Base-by-base conservation (phyloP, 2,888 invertebrate genomes). In the Eristalinus sepulchralis region DNA sequence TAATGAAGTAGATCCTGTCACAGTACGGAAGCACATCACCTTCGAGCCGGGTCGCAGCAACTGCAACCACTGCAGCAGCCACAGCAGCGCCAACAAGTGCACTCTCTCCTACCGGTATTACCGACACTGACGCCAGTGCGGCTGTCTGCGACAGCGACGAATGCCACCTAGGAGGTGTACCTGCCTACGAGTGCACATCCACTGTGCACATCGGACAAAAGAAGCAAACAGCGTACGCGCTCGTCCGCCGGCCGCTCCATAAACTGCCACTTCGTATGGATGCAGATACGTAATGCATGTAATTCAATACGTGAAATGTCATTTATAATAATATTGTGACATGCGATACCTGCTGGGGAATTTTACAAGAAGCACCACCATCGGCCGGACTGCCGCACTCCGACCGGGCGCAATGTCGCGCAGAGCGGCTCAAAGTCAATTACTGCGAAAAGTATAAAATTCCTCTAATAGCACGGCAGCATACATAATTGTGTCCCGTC, bases 341-440 rank as follows among this genome's bases (percentile, higher is more conserved):
- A 76, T 67, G 76, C 60, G 60, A 76, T 76, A 78, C 57, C 33
- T 27, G 39, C 47, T 53, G 27, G 24, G 39, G 39, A 60, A 67
- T 60, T 67, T 34, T 63, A 63, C 62, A 63, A 34, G 33, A 63
- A n/a, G n/a, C n/a, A 33, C 62, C n/a, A 62, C 62, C n/a, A 33
- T n/a, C 11, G 20, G 24, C 24, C 57, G 57, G n/a, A 47, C n/a
- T 5, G 3, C 39, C n/a, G 8, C 17, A 17, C 47, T 9, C 47
- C 8, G 47, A 2, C 13, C 57, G 57, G 22, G 57, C 24, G 11
- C 24, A 22, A 22, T 55, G 55, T 55, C 22, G 57, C 10, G 53
- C 24, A 67, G 24, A 68, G 68, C 66, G 36, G 72, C 73, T 80
- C 76, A 84, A 80, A 77, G 84, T 84, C 84, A 84, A 80, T 80